These are phyloP conservation scores for Cryptoprocta ferox DNA, from an alignment of 2,797 vertebrate species.

Conservation along the genomic window DNA sequence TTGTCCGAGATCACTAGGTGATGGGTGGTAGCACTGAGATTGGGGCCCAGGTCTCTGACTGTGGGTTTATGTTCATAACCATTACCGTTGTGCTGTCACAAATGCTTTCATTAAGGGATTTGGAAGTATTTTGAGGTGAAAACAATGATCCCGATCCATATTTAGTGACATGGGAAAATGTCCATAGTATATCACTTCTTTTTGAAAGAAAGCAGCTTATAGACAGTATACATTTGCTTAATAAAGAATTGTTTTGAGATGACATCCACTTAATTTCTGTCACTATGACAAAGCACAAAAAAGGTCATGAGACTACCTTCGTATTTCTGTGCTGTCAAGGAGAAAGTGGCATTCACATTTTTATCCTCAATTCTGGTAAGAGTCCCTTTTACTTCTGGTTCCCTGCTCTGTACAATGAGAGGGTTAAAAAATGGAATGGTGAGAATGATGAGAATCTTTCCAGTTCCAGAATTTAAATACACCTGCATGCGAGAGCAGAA, in stretches of 20 bases:
- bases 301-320: background rate
- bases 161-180: background rate
- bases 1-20: background rate
- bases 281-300: background rate
- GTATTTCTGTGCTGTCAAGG: slow-evolving; percentile 1
- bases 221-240: background rate
- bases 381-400: background rate
- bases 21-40: background rate
- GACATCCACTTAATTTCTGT: background rate
- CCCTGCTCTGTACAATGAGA: background rate
- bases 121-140: slow-evolving; percentile 9
- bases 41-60: background rate
- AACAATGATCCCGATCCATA: background rate
- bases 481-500: background rate
- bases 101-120: background rate
- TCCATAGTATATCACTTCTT: background rate
- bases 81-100: background rate
- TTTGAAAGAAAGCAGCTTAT: background rate
- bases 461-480: slow-evolving; percentile 20
- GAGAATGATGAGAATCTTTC: slow-evolving; percentile 23
- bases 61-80: background rate
- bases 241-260: background rate
- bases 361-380: slow-evolving; percentile 14
- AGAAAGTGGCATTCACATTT: background rate
- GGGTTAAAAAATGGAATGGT: background rate